Conservation (phyloP, 37 sponge, comb jelly and placozoan species). For the Chondrilla cf. caribensis region DNA sequence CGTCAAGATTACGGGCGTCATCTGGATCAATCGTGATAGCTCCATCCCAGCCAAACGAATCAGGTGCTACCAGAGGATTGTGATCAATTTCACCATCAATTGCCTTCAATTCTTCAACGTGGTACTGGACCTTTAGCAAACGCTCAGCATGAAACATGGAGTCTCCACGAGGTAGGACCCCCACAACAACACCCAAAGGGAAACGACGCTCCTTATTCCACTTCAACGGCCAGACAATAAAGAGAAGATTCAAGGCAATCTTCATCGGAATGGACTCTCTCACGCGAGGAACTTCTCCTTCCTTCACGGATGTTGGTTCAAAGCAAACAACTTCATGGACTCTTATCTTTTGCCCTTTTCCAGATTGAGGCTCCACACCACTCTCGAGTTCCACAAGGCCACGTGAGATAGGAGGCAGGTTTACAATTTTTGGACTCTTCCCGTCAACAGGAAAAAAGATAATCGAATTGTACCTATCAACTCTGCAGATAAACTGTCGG, state of each 20-base stretch:
- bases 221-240: slow-evolving; percentile 42
- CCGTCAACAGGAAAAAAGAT: slow-evolving; percentile 44
- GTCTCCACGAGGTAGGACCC: slow-evolving; percentile 33
- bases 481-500: slow-evolving; percentile 38
- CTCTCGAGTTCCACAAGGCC: neutral
- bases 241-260: slow-evolving; percentile 45
- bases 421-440: slow-evolving; percentile 42
- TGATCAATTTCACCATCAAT: neutral
- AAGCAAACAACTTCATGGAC: slow-evolving; percentile 53
- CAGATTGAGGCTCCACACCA: neutral
- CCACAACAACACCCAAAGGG: slow-evolving; percentile 56
- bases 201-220: slow-evolving; percentile 46
- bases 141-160: slow-evolving; percentile 45
- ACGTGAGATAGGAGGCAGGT: slow-evolving; percentile 37
- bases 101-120: slow-evolving; percentile 2
- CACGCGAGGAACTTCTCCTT: slow-evolving; percentile 42
- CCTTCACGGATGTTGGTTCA: slow-evolving; percentile 18
- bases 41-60: neutral
- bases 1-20: slow-evolving; percentile 36
- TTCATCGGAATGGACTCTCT: slow-evolving; percentile 42
- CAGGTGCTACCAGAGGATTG: neutral
- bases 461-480: slow-evolving; percentile 34
- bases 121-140: slow-evolving; percentile 28
- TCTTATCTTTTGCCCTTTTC: neutral
- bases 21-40: slow-evolving; percentile 57